phyloP scores from a whole-genome alignment of 1,140 invertebrate species.

The Leptinotarsa defecta region DNA sequence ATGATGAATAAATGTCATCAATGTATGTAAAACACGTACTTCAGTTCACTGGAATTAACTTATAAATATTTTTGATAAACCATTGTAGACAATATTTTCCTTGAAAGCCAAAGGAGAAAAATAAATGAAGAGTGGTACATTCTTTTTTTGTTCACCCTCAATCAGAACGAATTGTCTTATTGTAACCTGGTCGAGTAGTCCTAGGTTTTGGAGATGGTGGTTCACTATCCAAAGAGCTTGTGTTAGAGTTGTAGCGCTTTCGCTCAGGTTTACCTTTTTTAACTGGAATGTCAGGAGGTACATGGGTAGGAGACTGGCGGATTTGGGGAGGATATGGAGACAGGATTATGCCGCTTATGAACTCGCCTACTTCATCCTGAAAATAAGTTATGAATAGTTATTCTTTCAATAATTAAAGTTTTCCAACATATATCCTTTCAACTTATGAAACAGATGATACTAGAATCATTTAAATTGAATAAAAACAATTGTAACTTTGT shows the following conservation, averaged over 20 bases:
- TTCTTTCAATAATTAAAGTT: no score
- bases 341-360: slow-evolving; percentile 63
- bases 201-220: slow-evolving; percentile 58
- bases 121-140: background rate
- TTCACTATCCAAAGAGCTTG: slow-evolving; percentile 62
- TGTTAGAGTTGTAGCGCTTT: slow-evolving; percentile 59
- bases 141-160: background rate
- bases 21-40: no score
- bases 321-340: slow-evolving; percentile 66
- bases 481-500: no score
- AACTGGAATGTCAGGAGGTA: slow-evolving; percentile 37
- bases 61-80: no score
- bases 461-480: no score
- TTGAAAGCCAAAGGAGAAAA: no score
- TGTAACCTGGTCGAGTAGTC: slow-evolving; percentile 46
- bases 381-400: slow-evolving; percentile 30
- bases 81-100: no score
- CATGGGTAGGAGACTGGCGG: slow-evolving; percentile 54
- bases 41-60: no score
- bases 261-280: slow-evolving; percentile 50
- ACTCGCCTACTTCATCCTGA: slow-evolving; percentile 68
- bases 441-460: no score
- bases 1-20: no score
- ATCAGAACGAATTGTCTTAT: background rate
- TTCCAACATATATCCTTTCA: no score